A percentile compares a stretch with the other conserved stretches of the same genome.
phyloP scores from a whole-genome alignment of 1,140 invertebrate species.

The Drosophila kohkoa region DNA sequence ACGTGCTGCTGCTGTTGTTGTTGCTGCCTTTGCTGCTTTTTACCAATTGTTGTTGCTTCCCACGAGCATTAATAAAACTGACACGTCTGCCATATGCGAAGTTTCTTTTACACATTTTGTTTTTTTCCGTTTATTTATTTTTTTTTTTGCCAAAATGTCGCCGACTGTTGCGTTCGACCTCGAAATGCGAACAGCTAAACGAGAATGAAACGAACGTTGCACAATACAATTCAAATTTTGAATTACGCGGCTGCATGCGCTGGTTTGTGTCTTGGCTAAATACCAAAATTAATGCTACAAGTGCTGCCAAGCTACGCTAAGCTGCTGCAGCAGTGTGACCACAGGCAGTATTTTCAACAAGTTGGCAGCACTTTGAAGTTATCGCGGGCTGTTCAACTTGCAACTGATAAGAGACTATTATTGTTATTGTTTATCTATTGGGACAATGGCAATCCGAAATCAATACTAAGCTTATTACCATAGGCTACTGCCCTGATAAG shows the following conservation, averaged over 20 bases:
- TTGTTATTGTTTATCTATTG: slow-evolving; percentile 4
- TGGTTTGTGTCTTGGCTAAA: slow-evolving; percentile 31
- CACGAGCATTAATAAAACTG: slow-evolving; percentile 77
- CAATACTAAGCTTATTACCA: slow-evolving; percentile 41
- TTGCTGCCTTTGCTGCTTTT: slow-evolving; percentile 14
- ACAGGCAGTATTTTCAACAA: background rate
- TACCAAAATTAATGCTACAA: background rate
- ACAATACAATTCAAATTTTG: slow-evolving; percentile 15
- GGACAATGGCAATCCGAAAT: slow-evolving; percentile 22
- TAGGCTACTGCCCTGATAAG: slow-evolving; percentile 36
- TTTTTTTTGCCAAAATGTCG: slow-evolving; percentile 41
- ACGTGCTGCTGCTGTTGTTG: slow-evolving; percentile 43
- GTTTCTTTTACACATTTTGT: slow-evolving; percentile 36
- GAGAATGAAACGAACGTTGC: slow-evolving; percentile 18
- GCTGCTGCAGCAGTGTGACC: background rate
- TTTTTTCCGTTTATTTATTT: background rate
- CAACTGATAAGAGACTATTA: slow-evolving; percentile 19
- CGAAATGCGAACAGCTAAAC: slow-evolving; percentile 19
- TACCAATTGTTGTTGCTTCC: slow-evolving; percentile 52
- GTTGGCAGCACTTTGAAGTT: slow-evolving; percentile 10
- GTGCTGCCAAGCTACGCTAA: background rate
- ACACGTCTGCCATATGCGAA: slow-evolving; percentile 68
- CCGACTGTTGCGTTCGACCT: slow-evolving; percentile 26
- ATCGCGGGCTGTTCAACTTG: slow-evolving; percentile 6
- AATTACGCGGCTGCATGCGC: background rate